Conservation (phyloP, 2,888 invertebrate genomes). For the Thymelicus lineola region DNA sequence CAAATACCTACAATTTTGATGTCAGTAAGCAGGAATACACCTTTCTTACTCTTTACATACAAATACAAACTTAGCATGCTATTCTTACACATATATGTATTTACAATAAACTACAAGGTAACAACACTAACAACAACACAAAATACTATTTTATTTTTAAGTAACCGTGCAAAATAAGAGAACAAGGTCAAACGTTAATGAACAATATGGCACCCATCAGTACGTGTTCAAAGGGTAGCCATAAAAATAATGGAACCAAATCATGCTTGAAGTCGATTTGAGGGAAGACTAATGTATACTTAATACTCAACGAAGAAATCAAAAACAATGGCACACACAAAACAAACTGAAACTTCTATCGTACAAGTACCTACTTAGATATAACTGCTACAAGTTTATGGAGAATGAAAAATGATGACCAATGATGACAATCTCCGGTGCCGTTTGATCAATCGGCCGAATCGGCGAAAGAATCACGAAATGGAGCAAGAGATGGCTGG, state of each 20-base stretch:
- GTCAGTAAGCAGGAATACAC: background rate
- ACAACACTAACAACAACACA: constrained; percentile 32
- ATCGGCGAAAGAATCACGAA: constrained; percentile 7
- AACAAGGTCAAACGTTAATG: constrained; percentile 30
- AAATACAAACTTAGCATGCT: background rate
- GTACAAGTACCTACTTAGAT: background rate
- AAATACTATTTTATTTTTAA: constrained; percentile 19
- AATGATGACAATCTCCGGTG: constrained; percentile 4
- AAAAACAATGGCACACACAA: constrained; percentile 12
- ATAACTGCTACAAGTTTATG: constrained; percentile 1
- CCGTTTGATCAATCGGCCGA: constrained; percentile 11
- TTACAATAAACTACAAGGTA: constrained; percentile 10
- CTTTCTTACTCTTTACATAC: background rate
- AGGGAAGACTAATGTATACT: constrained; percentile 3
- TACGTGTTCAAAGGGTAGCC: constrained; percentile 19
- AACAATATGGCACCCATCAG: constrained; percentile 25
- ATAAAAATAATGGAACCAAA: constrained; percentile 21
- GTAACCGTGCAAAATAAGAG: constrained; percentile 34
- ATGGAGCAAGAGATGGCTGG: background rate
- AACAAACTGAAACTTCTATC: constrained; percentile 17
- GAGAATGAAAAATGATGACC: constrained; percentile 9
- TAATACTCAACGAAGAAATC: constrained; percentile 13
- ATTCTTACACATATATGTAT: background rate
- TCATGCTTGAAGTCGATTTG: constrained; percentile 12
- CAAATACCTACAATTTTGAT: too few relatives aligned